phyloP scores from a whole-genome alignment of 2,888 invertebrate species.

The Cerastis leucographa region DNA sequence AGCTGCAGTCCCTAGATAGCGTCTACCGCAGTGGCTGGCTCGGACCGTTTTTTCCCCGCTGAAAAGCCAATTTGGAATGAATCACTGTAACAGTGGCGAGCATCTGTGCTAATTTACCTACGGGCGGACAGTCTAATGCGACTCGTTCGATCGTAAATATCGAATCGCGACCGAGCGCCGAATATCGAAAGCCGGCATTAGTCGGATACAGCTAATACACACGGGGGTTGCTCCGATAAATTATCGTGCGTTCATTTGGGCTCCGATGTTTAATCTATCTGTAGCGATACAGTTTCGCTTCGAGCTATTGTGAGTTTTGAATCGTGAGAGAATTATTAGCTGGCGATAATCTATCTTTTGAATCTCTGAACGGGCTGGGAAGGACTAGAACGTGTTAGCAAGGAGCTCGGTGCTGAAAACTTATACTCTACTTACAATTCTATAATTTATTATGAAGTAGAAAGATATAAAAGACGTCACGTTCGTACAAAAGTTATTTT shows the following conservation, averaged over 20 bases:
- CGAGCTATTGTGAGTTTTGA: constrained; percentile 80
- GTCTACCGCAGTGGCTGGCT: constrained; percentile 82
- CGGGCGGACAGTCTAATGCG: constrained; percentile 90
- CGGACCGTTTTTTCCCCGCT: constrained; percentile 85
- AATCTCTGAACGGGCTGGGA: constrained; percentile 61
- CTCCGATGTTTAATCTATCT: constrained; percentile 90
- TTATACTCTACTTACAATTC: constrained; percentile 21
- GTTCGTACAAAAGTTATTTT: constrained; percentile 37
- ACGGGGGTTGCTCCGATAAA: constrained; percentile 89
- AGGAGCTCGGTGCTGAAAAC: constrained; percentile 47
- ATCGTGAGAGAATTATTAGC: constrained; percentile 72
- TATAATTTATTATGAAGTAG: constrained; percentile 17
- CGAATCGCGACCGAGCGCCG: constrained; percentile 89
- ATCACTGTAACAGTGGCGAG: constrained; percentile 90
- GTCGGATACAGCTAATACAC: constrained; percentile 91
- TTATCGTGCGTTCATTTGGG: constrained; percentile 90
- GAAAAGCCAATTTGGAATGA: constrained; percentile 91
- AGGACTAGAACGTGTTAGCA: constrained; percentile 52
- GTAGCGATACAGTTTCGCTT: constrained; percentile 81
- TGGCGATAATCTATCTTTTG: constrained; percentile 58
- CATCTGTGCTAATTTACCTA: constrained; percentile 91
- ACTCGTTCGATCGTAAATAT: constrained; percentile 89
- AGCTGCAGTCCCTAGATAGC: constrained; percentile 84
- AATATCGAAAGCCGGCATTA: constrained; percentile 91
- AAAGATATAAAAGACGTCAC: constrained; percentile 31